phyloP scores from a whole-genome alignment of 1,140 invertebrate species.

The Diploscapter pachys region DNA sequence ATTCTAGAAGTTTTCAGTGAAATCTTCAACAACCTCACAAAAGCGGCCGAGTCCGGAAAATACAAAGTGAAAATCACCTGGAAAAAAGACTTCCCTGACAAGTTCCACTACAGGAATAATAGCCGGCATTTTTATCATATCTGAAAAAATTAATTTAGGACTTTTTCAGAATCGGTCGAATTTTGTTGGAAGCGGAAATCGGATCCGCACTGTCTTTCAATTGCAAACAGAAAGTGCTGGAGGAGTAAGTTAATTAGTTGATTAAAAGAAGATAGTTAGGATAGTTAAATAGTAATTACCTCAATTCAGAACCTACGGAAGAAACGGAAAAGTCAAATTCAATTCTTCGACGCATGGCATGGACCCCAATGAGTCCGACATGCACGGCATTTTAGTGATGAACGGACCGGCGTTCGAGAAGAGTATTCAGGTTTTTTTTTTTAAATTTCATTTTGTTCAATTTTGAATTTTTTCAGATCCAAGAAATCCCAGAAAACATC shows the following conservation, averaged over 20 bases:
- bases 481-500: constrained; percentile 29
- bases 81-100: constrained; percentile 28
- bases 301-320: constrained; percentile 13
- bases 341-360: constrained; percentile 27
- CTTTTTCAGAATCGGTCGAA: constrained; percentile 14
- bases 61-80: constrained; percentile 26
- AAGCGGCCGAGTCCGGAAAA: constrained; percentile 12
- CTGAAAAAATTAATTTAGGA: too few species aligned
- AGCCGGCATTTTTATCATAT: too few species aligned
- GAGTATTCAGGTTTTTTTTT: not conserved
- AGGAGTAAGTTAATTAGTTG: not conserved
- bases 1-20: not conserved
- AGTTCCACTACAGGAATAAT: constrained; percentile 27
- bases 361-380: constrained; percentile 18
- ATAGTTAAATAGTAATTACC: too few species aligned
- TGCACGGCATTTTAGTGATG: constrained; percentile 24
- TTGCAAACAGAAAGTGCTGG: constrained; percentile 15
- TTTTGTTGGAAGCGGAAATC: constrained; percentile 27
- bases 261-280: not conserved
- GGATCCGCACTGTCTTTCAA: constrained; percentile 20
- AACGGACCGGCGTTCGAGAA: constrained; percentile 12
- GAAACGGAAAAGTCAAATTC: constrained; percentile 18
- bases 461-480: constrained; percentile 8
- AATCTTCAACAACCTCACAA: constrained; percentile 24
- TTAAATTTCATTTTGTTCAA: not conserved